These are phyloP conservation scores for Chamaea fasciata DNA, from an alignment of 2,113 vertebrate species.

Conservation along the genomic window DNA sequence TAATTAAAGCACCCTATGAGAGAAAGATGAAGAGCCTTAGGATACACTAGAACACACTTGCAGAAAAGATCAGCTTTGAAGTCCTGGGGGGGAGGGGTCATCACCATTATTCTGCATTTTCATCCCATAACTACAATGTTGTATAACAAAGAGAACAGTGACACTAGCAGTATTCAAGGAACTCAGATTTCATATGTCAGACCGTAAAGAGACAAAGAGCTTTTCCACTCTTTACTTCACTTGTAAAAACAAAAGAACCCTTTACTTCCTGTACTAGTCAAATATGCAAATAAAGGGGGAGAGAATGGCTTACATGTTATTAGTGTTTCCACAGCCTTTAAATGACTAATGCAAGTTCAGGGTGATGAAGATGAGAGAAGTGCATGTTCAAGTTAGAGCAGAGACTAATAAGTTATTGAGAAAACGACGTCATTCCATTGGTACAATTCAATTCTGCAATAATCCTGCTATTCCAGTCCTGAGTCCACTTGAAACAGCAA, in stretches of 20 bases:
- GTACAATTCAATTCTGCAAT: background rate
- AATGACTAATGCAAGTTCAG: background rate
- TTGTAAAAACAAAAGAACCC: background rate
- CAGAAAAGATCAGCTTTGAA: background rate
- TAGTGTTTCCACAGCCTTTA: background rate
- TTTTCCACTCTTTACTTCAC: background rate
- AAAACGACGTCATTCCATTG: background rate
- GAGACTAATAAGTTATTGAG: background rate
- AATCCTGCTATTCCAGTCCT: background rate
- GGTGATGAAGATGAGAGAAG: background rate
- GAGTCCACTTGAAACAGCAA: background rate
- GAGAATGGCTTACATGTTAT: background rate
- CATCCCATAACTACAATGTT: background rate
- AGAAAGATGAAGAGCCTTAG: background rate
- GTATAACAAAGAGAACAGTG: background rate
- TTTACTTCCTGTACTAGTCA: background rate
- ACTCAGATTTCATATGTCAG: background rate
- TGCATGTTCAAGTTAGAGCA: background rate
- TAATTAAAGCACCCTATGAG: background rate
- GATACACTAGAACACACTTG: background rate
- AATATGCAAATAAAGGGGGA: background rate
- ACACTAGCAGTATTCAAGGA: background rate
- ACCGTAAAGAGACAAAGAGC: background rate
- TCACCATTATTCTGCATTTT: background rate
- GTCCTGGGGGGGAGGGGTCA: background rate